phyloP scores from a whole-genome alignment of 2,888 invertebrate genomes.

The Dasypolia templi region DNA sequence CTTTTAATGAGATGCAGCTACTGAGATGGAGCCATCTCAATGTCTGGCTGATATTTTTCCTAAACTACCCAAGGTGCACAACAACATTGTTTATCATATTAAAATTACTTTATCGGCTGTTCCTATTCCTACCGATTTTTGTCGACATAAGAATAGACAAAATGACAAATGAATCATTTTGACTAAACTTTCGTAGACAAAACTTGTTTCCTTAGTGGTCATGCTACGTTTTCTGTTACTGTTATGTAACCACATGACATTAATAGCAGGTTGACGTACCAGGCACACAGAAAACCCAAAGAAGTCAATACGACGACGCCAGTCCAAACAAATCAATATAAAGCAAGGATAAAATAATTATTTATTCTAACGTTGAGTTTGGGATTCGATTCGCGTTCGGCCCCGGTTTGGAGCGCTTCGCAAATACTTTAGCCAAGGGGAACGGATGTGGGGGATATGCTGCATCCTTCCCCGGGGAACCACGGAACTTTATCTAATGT shows the following conservation, averaged over 20 bases:
- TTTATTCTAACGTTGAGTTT: conserved; percentile 59
- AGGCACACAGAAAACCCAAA: conserved; percentile 5
- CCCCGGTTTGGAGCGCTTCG: conserved; percentile 60
- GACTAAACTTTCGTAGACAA: no score
- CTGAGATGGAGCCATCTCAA: background rate
- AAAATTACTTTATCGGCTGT: background rate
- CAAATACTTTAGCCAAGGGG: conserved; percentile 66
- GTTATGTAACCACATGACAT: background rate
- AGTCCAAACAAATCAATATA: conserved; percentile 56
- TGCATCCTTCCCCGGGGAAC: conserved; percentile 48
- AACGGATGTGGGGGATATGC: conserved; percentile 55
- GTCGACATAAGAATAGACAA: no score
- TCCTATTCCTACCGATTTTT: no score
- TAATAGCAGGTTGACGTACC: background rate
- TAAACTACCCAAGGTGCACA: background rate
- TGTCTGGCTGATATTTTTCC: background rate
- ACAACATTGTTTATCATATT: background rate
- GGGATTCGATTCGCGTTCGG: conserved; percentile 55
- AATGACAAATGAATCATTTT: no score
- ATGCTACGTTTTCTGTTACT: background rate
- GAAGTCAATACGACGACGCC: conserved; percentile 43
- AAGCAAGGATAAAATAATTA: conserved; percentile 59
- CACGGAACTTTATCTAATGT: conserved; percentile 43
- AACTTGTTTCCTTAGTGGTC: no score
- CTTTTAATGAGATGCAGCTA: no score